Evolutionary conservation across 2,113 vertebrate genomes (phyloP), one percentile per base, ranked within the genome.

Genomic region (Entosphenus tridentatus): DNA sequence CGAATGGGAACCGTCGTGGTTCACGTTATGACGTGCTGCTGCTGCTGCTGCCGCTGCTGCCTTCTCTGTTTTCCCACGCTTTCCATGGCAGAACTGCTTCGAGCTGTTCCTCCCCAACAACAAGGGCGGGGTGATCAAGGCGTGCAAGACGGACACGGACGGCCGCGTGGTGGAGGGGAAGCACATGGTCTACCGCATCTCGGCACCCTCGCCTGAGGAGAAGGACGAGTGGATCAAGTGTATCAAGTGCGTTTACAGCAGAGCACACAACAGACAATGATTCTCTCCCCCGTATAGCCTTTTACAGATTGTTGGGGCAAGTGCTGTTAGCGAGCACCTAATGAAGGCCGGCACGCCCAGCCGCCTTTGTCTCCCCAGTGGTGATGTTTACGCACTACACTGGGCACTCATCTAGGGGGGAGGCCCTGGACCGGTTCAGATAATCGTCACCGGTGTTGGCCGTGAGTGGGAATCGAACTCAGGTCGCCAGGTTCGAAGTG

Each of bases 151-250:
- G 0, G 93, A 98, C 78, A 87, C 93, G 0, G 93, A 98, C 2
- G 92, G 92, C 2, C 78, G 90, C 1, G 92, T 98, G 56, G 92
- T 98, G 7, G 92, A 98, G 78, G 92, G 93, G 68, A 98, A 98
- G 80, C 93, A 98, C 1, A 86, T 95, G 1, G 93, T 98, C 55
- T 96, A 98, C 68, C 85, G 92, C 74, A 98, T 98, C 85, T 97
- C 91, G 0, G 93, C 93, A 4, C 91, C 93, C 3, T 91, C 90
- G 14, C 86, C 82, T 0, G 91, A 97, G 72, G 93, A 97, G 75
- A 97, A 95, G 74, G 93, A 96, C 17, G 91, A 97, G 77, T 97
- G 93, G 93, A 96, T 95, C 79, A 96, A 97, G 77, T 96, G 88
- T 72, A 96, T 97, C 80, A 92, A 87, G 89, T 93, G 80, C 83